phyloP scores from a whole-genome alignment of 2,113 vertebrate genomes.

The Neogale vison region DNA sequence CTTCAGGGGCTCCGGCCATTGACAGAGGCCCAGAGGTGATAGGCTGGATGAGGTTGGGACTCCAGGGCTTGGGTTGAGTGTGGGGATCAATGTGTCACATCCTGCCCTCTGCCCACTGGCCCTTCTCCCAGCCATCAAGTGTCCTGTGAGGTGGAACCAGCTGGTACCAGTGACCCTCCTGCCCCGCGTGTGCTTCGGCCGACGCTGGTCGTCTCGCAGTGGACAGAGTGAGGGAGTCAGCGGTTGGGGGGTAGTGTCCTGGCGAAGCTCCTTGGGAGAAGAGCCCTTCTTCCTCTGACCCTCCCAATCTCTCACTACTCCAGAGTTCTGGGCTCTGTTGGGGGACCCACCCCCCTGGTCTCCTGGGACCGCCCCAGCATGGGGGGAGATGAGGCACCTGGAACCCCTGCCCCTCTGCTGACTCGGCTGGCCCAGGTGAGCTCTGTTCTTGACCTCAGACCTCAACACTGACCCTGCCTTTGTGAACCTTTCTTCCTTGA shows the following conservation, averaged over 20 bases:
- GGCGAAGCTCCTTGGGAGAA: neutral
- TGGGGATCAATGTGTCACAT: neutral
- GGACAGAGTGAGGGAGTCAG: slow-evolving; percentile 87
- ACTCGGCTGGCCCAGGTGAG: slow-evolving; percentile 90
- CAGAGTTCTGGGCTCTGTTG: slow-evolving; percentile 83
- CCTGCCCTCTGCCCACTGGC: neutral
- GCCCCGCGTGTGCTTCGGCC: slow-evolving; percentile 83
- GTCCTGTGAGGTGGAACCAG: slow-evolving; percentile 91
- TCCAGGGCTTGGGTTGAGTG: neutral
- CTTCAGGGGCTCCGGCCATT: slow-evolving; percentile 87
- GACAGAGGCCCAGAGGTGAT: slow-evolving; percentile 89
- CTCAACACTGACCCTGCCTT: neutral
- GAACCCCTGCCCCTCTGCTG: slow-evolving; percentile 71
- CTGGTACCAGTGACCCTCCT: slow-evolving; percentile 76
- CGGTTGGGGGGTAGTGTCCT: neutral
- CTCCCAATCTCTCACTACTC: neutral
- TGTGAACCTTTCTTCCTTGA: neutral
- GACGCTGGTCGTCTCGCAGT: slow-evolving; percentile 90
- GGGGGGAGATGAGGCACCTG: slow-evolving; percentile 10
- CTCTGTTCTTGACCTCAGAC: neutral
- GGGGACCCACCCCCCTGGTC: slow-evolving; percentile 75
- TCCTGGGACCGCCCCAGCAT: slow-evolving; percentile 74
- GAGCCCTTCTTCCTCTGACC: neutral
- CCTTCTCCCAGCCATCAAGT: slow-evolving; percentile 86
- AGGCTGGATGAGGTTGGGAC: neutral